Evolutionary conservation across 2,888 invertebrate species (phyloP).

Genomic region (Leptopilina syphax): DNA sequence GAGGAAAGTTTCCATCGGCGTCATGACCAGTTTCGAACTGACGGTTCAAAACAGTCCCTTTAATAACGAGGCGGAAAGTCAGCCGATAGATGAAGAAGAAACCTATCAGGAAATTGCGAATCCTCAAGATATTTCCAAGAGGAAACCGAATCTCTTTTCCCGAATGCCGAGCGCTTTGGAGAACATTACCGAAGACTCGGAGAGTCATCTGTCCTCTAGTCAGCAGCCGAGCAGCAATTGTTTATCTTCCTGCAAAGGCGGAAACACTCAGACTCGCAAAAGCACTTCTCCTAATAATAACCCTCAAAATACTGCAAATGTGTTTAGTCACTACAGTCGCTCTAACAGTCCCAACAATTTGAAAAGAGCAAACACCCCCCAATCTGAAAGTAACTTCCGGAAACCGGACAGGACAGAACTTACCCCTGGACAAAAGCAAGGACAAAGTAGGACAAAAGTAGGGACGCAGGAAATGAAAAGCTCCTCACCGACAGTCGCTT

Average conservation of each 20-base stretch:
- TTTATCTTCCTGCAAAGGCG: conserved; percentile 44
- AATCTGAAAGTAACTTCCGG: no score
- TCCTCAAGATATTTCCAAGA: conserved; percentile 53
- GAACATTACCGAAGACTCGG: conserved; percentile 73
- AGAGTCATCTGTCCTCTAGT: conserved; percentile 71
- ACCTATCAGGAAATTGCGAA: conserved; percentile 8
- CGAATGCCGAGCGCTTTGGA: conserved; percentile 66
- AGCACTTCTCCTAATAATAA: background rate
- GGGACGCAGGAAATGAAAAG: background rate
- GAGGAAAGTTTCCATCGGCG: conserved; percentile 83
- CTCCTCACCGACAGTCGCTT: background rate
- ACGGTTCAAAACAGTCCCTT: conserved; percentile 72
- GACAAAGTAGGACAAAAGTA: background rate
- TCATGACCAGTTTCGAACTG: conserved; percentile 86
- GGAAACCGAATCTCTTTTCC: conserved; percentile 62
- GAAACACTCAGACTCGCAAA: conserved; percentile 5
- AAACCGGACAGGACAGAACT: background rate
- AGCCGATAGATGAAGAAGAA: conserved; percentile 30
- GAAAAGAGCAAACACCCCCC: background rate
- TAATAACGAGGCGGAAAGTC: conserved; percentile 44
- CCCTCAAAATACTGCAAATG: background rate
- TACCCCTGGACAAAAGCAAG: no score
- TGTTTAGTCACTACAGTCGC: background rate
- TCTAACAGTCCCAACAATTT: background rate
- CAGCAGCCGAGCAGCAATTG: conserved; percentile 68